A percentile compares a stretch with the other conserved stretches of the same genome.
phyloP scores from a whole-genome alignment of 2,797 vertebrate species.

The Miichthys miiuy region DNA sequence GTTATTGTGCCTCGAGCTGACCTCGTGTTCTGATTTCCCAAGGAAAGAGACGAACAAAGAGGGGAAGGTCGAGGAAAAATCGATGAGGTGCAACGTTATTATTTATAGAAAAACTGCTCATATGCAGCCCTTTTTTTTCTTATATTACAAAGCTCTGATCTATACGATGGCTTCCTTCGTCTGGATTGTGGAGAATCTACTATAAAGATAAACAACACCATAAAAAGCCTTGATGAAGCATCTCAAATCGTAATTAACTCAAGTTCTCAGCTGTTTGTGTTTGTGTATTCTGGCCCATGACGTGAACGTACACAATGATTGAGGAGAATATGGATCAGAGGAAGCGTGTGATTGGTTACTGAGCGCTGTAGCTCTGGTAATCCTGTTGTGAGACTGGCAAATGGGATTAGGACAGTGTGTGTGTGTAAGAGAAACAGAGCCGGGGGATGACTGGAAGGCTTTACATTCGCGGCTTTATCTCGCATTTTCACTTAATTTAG shows the following conservation, averaged over 20 bases:
- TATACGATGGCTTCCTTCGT: neutral
- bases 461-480: conserved; percentile 65
- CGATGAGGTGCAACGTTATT: neutral
- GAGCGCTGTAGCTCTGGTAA: conserved; percentile 77
- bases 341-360: conserved; percentile 77
- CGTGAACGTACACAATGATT: conserved; percentile 53
- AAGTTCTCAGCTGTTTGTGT: conserved; percentile 19
- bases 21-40: conserved; percentile 5
- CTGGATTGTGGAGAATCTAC: too few species aligned
- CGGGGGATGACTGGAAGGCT: conserved; percentile 56
- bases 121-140: too few species aligned
- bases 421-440: conserved; percentile 63
- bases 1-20: conserved; percentile 23
- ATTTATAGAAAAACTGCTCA: conserved; percentile 12
- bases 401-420: conserved; percentile 81
- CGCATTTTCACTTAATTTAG: conserved; percentile 71
- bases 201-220: neutral
- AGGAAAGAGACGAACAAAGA: neutral
- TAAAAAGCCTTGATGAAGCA: conserved; percentile 31
- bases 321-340: conserved; percentile 74
- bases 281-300: conserved; percentile 31
- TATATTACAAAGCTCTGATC: neutral
- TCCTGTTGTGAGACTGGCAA: conserved; percentile 84
- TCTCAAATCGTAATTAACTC: conserved; percentile 39
- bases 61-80: neutral